phyloP scores from a whole-genome alignment of 2,888 invertebrate species.

The Adelphocoris suturalis region DNA sequence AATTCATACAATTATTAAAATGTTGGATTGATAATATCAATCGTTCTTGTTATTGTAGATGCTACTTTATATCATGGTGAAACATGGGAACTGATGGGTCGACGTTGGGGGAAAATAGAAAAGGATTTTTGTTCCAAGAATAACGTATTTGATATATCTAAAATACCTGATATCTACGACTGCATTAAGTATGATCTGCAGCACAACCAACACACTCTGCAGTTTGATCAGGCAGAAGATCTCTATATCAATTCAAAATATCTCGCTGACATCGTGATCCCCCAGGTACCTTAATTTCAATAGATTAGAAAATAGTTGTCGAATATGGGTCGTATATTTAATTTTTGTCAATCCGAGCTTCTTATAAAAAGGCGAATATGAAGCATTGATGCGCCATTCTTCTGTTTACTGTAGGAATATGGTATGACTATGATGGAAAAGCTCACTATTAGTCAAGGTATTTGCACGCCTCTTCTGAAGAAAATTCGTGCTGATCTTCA shows the following conservation, averaged over 20 bases:
- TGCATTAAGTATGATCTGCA: constrained; percentile 99
- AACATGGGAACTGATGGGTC: constrained; percentile 98
- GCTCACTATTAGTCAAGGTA: constrained; percentile 96
- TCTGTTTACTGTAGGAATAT: constrained; percentile 86
- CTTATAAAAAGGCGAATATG: too few species aligned
- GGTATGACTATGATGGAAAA: constrained; percentile 97
- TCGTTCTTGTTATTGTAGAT: constrained; percentile 80
- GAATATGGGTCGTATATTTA: too few species aligned
- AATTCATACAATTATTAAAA: too few species aligned
- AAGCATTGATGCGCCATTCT: background rate
- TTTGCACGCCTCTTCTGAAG: constrained; percentile 96
- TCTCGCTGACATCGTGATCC: constrained; percentile 98
- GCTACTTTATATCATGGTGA: constrained; percentile 97
- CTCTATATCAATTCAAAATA: constrained; percentile 97
- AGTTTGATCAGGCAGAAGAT: constrained; percentile 95
- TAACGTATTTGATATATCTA: constrained; percentile 96
- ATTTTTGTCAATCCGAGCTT: too few species aligned
- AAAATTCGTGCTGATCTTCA: constrained; percentile 97
- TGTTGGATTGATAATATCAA: too few species aligned
- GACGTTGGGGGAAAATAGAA: constrained; percentile 98
- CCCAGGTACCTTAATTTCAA: constrained; percentile 84
- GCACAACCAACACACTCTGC: constrained; percentile 96
- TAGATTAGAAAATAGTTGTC: background rate
- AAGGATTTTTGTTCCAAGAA: constrained; percentile 98
- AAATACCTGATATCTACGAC: constrained; percentile 99